Evolutionary conservation across 2,797 vertebrate species (phyloP), one percentile per base, ranked within the genome.

Genomic region (Sebastes nivosus): DNA sequence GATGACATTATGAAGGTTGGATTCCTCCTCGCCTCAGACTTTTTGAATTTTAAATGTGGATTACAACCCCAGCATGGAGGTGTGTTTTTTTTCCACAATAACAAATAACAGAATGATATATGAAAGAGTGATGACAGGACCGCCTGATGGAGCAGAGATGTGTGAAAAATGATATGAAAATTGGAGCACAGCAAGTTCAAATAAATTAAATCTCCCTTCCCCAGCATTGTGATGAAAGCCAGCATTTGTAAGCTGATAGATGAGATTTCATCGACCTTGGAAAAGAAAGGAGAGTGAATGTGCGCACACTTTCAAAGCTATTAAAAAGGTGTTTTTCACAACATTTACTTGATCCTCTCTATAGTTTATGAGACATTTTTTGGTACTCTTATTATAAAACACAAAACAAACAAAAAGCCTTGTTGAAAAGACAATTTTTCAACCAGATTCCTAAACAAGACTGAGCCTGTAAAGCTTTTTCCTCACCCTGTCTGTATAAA

Each of bases 71-170:
- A 7, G 69, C 57, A 24, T 65, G 27, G 12, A 20, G 52, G 55
- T 85, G 76, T 20, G 24, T 82, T 75, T 85, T 85, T 57, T 52
- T 11, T 4, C 68, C 72, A 83, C 12, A 79, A 70, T 66, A 84
- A 82, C 58, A 83, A 78, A 82, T 85, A 88, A 90, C 73, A 87
- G 71, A 87, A 86, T 76, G 80, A 85, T 58, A 54, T 73, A 63
- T 80, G 70, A 78, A 84, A 82, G n/a, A 32, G 52, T 81, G 77
- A 81, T 79, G 74, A 77, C 68, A 76, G 71, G 55, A 84, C 79
- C 0, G 2, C 29, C 77, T 68, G 30, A 67, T 46, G 67, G 57
- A 72, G 63, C n/a, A 46, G 55, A 71, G 68, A 86, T 59, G 46
- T 59, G 11, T 75, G 57, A 77, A 67, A 69, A 75, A 80, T 34